Base-by-base conservation (phyloP, 2,113 vertebrate genomes). In the Vanacampus margaritifer region DNA sequence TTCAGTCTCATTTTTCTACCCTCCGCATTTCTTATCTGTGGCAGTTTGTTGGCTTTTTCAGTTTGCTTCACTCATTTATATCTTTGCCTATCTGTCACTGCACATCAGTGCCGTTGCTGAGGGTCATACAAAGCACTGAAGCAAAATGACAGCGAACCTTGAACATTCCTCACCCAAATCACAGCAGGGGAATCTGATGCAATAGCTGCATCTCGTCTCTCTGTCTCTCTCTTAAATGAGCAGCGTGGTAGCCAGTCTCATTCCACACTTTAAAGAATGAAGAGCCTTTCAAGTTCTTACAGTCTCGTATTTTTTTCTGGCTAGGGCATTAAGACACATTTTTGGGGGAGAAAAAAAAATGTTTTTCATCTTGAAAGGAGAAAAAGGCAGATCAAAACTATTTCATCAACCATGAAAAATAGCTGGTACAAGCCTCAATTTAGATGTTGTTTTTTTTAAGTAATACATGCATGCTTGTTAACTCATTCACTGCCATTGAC, bases 81-180 rank as follows among this genome's bases (percentile, higher is more conserved):
- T 69, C 45, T 35, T 56, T 61, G 24, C 64, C 72, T 32, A 37
- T 80, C 70, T 72, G 64, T 78, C 77, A 71, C 71, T 24, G 73
- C 59, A 36, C 64, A 74, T 68, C 69, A 67, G 28, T 59, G 24
- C 50, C 57, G 62, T 71, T 65, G 56, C 70, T 79, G 59, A 50
- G 74, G 68, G 61, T 83, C 73, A 73, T 36, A 26, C 35, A 64
- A 69, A 67, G 69, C 50, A 45, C 16, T 43, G 26, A 64, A 41
- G 71, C 53, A 70, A 78, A 70, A 72, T 70, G 60, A 79, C 51
- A 74, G 66, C 57, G 64, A 65, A 69, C 63, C 36, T 75, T 74
- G 48, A n/a, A 28, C 48, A 28, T 72, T 75, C 64, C 28, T 50
- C 62, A 54, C 76, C 62, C 62, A 21, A 50, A 74, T 36, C 67